Evolutionary conservation across 2,113 vertebrate genomes (phyloP), one percentile per base, ranked within the genome.

Genomic region (Galeopterus variegatus): DNA sequence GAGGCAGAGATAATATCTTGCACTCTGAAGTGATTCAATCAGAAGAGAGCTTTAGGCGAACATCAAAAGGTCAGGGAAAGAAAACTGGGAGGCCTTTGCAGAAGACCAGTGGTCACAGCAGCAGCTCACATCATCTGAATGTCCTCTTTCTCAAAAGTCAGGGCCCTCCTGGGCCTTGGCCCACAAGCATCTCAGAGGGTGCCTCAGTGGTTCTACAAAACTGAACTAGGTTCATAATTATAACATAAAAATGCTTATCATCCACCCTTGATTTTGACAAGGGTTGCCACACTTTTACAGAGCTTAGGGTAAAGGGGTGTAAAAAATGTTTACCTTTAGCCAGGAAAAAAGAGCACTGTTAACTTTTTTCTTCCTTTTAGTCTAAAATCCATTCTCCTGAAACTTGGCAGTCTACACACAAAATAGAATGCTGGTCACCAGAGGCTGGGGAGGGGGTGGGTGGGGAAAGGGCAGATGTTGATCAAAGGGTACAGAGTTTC

Each of bases 261-360:
- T 7, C 18, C n/a, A 48, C 36, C 3, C 65, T 82, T 62, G 60
- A 50, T 50, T 93, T 82, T 82, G n/a, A 94, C 12, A 31, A 5
- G 19, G 41, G 3, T 31, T 62, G 48, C 96, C 24, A 79, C 10
- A 13, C 12, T 86, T 75, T 70, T 3, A 36, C 7, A 72, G 45
- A 81, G n/a, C 19, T 45, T 31, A 80, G 24, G 89, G 12, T 75
- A 19, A 85, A 86, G 15, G 23, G 18, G 6, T 48, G n/a, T 64
- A 8, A 48, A 69, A 87, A 80, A 88, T 52, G 15, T 91, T 95
- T 64, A 76, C 56, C 41, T 60, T 76, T 90, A 93, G 45, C 11
- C 48, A 65, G 15, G 23, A 54, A 62, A 54, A 92, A 88, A 50
- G 12, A 33, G 3, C 9, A 67, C 23, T n/a, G 28, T 21, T 50